A percentile compares a stretch with the other conserved stretches of the same genome.
phyloP scores from a whole-genome alignment of 1,140 invertebrate species.

The Cherax quadricarinatus region DNA sequence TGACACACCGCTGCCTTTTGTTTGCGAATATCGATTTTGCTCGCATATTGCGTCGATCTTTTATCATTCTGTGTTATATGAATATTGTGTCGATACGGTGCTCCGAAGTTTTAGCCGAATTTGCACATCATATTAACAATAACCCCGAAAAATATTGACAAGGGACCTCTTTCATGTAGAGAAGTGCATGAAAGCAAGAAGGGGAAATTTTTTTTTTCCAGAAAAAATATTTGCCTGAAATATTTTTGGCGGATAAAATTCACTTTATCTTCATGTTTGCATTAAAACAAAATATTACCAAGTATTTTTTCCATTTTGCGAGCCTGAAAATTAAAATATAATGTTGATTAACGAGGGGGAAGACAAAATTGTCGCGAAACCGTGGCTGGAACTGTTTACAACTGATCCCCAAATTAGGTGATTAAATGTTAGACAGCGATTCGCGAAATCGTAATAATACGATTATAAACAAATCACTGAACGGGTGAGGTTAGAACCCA shows the following conservation, averaged over 20 bases:
- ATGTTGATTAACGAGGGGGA: too few species aligned
- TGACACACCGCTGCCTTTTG: neutral
- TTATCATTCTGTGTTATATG: neutral
- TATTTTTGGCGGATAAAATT: too few species aligned
- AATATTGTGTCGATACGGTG: neutral
- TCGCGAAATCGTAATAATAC: too few species aligned
- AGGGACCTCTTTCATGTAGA: neutral
- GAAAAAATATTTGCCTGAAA: neutral
- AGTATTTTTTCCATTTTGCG: too few species aligned
- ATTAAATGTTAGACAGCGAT: too few species aligned
- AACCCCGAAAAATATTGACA: neutral
- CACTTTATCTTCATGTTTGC: too few species aligned
- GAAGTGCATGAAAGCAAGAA: neutral
- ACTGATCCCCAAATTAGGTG: too few species aligned
- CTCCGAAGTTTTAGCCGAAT: neutral
- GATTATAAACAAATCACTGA: too few species aligned
- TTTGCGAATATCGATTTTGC: neutral
- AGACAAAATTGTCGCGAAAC: too few species aligned
- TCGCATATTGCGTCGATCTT: neutral
- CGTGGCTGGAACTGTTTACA: too few species aligned
- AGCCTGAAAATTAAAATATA: too few species aligned
- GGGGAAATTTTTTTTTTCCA: neutral
- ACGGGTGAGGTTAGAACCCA: too few species aligned
- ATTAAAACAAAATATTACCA: neutral
- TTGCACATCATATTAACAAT: neutral